Evolutionary conservation across 1,140 invertebrate genomes (phyloP).

Genomic region (Manduca sexta): DNA sequence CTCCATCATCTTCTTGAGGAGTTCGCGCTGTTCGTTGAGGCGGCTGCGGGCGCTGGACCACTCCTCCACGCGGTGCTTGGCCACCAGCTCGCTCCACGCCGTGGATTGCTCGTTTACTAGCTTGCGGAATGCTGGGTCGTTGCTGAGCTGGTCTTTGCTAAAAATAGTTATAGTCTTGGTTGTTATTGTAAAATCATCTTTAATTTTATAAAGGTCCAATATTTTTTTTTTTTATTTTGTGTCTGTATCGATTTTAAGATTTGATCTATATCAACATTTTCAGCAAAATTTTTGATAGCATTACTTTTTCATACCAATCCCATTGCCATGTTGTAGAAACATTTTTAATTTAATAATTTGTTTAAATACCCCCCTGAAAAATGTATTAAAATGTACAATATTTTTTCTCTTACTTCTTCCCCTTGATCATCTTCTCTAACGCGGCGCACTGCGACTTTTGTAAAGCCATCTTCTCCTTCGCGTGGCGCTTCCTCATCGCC

Average conservation of each 20-base stretch:
- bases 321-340: no score
- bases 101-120: slow-evolving; percentile 91
- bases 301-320: not conserved
- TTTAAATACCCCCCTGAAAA: not conserved
- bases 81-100: slow-evolving; percentile 95
- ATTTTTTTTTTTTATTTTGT: no score
- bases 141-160: slow-evolving; percentile 86
- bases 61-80: slow-evolving; percentile 92
- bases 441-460: slow-evolving; percentile 96
- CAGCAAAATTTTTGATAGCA: no score
- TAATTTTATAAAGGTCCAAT: no score
- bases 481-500: slow-evolving; percentile 91
- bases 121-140: slow-evolving; percentile 85
- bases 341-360: no score
- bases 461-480: slow-evolving; percentile 92
- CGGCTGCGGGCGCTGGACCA: slow-evolving; percentile 89
- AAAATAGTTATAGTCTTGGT: not conserved
- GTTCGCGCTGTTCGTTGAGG: slow-evolving; percentile 88
- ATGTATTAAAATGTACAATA: not conserved
- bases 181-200: no score
- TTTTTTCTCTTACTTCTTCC: slow-evolving; percentile 82
- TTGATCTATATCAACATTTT: no score
- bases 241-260: no score
- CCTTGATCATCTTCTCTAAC: slow-evolving; percentile 96
- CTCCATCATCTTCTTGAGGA: slow-evolving; percentile 90